Percentiles rank a stretch among this genome's conserved stretches.
Evolutionary conservation across 2,113 vertebrate genomes (phyloP).

Genomic region (Saccopteryx bilineata): DNA sequence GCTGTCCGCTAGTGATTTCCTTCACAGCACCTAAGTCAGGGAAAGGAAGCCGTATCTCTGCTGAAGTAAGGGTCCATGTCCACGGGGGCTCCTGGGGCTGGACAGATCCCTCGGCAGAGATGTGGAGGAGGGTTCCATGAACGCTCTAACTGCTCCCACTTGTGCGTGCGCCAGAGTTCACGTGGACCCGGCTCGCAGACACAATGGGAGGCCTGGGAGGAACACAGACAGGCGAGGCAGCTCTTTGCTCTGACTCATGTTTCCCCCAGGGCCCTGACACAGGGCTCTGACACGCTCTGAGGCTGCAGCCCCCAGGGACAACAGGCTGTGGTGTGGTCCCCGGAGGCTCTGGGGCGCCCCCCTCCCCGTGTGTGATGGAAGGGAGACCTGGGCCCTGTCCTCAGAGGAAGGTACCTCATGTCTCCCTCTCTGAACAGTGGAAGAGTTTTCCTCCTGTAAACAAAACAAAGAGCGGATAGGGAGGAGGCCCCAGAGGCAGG

Average conservation of each 20-base stretch:
- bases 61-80: not conserved
- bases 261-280: constrained; percentile 81
- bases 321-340: not conserved
- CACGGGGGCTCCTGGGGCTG: not conserved
- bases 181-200: constrained; percentile 40
- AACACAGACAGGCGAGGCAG: constrained; percentile 81
- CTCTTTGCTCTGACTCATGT: constrained; percentile 79
- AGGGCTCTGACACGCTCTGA: constrained; percentile 90
- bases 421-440: not conserved
- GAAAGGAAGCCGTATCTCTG: not conserved
- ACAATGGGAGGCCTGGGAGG: not conserved
- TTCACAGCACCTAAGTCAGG: not conserved
- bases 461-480: constrained; percentile 13
- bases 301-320: constrained; percentile 67
- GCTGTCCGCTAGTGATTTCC: not conserved
- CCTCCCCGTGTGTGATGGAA: constrained; percentile 26
- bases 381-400: constrained; percentile 26
- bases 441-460: constrained; percentile 45
- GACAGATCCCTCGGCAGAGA: constrained; percentile 6
- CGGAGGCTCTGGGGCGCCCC: constrained; percentile 1
- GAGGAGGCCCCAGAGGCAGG: not conserved
- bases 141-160: not conserved
- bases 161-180: not conserved
- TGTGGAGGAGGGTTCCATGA: not conserved
- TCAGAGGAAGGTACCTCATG: not conserved